Evolutionary conservation across 92 coral and sea anemone genomes (phyloP).

Genomic region (Epizoanthus scotinus): DNA sequence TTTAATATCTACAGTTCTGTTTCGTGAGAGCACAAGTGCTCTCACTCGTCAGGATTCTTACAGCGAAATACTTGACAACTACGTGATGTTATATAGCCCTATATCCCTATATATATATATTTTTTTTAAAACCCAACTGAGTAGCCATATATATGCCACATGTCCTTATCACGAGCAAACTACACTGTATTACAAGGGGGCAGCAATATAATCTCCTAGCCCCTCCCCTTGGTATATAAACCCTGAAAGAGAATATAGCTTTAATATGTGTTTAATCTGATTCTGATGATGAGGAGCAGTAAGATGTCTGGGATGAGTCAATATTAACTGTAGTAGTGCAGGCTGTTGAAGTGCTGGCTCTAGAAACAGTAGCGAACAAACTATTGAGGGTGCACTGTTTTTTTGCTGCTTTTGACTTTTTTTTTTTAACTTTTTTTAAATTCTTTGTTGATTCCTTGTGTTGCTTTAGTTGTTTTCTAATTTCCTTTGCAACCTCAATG

Average conservation of each 20-base stretch:
- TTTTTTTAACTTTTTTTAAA: background rate
- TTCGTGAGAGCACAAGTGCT: too few species aligned
- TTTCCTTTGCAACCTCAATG: background rate
- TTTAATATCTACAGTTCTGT: too few species aligned
- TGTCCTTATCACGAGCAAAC: background rate
- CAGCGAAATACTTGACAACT: too few species aligned
- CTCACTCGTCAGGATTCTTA: too few species aligned
- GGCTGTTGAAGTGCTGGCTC: background rate
- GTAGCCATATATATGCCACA: background rate
- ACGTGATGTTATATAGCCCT: too few species aligned
- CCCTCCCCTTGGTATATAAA: background rate
- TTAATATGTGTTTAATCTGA: background rate
- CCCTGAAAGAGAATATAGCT: background rate
- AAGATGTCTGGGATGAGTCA: constrained; percentile 4
- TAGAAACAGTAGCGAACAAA: background rate
- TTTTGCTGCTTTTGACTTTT: background rate
- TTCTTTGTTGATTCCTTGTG: background rate
- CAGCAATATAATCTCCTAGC: background rate
- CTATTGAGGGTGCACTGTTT: background rate
- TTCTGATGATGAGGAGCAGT: constrained; percentile 3
- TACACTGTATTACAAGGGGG: background rate
- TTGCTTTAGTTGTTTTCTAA: background rate
- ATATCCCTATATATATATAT: too few species aligned
- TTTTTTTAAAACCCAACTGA: too few species aligned
- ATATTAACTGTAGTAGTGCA: constrained; percentile 5